Evolutionary conservation across 2,113 vertebrate genomes (phyloP), one percentile per base, ranked within the genome.

Genomic region (Glaucomys volans): DNA sequence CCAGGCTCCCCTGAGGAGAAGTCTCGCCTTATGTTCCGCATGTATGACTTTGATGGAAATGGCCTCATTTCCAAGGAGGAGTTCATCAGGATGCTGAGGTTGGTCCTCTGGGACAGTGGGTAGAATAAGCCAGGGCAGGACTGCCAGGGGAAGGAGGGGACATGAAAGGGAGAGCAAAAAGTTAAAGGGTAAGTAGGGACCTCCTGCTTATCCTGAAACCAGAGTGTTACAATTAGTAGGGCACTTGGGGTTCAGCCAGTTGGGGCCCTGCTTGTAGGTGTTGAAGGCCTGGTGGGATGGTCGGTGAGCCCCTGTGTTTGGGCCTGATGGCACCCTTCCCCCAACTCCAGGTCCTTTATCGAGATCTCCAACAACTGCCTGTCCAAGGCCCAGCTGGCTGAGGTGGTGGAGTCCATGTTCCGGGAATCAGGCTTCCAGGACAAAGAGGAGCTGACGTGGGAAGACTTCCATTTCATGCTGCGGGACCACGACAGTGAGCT

Each of bases 401-500:
- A 99, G 82, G 99, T 99, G 95, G 99, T 99, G 0, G 98, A 99
- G 97, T 99, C 99, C 96, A 99, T 99, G 99, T 99, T 99, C 98
- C 97, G 7, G 77, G 99, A 99, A 0, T 98, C 99, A 0, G 99
- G 99, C 28, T 99, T 99, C 95, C 97, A 99, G 77, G 96, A 99
- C 95, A 99, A 98, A 97, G 97, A 99, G 88, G 98, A 98, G 81
- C 99, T 99, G 97, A 99, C 99, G 0, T 99, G 99, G 99, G 98
- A 99, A 96, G 99, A 99, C 96, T 99, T 99, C 97, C 99, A 99
- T 92, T 99, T 99, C 97, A 99, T 99, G 98, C 98, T 99, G 92
- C 97, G 98, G 76, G 99, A 99, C 96, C 99, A 99, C 0, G 98
- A 99, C 97, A 99, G 97, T 0, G 99, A 99, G 80, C 99, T 99